Evolutionary conservation across 2,113 vertebrate genomes (phyloP).

Genomic region (Calyptomena viridis): DNA sequence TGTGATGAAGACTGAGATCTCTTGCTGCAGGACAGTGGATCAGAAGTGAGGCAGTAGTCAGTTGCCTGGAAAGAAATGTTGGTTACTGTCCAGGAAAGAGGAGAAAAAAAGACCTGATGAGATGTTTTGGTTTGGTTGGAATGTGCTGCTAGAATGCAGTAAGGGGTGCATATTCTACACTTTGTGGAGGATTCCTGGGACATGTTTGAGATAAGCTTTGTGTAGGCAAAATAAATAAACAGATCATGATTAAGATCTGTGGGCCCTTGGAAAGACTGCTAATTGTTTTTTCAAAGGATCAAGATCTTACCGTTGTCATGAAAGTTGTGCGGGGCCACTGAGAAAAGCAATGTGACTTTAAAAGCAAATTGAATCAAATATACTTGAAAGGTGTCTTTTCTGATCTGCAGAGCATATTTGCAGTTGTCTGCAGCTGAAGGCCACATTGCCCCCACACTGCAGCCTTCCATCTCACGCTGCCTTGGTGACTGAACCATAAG

Average conservation of each 20-base stretch:
- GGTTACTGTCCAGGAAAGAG: neutral
- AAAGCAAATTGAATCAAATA: neutral
- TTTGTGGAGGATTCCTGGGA: neutral
- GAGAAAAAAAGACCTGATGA: neutral
- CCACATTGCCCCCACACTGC: neutral
- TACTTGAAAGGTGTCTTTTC: neutral
- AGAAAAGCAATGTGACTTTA: neutral
- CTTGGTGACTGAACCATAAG: neutral
- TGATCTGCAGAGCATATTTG: neutral
- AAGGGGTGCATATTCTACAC: neutral
- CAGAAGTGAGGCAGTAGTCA: neutral
- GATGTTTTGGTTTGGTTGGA: neutral
- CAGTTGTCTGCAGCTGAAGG: constrained; percentile 1
- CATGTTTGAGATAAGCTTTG: neutral
- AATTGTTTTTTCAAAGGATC: neutral
- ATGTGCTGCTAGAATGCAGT: neutral
- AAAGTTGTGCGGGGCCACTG: neutral
- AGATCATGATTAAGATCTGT: neutral
- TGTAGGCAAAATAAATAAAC: neutral
- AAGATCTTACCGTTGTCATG: neutral
- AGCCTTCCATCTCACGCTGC: fast-evolving
- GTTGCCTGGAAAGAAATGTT: neutral
- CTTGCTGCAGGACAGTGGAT: neutral
- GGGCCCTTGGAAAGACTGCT: neutral
- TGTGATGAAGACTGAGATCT: neutral